Evolutionary conservation across 2,797 vertebrate species (phyloP).

Genomic region (Neoniphon sammara): DNA sequence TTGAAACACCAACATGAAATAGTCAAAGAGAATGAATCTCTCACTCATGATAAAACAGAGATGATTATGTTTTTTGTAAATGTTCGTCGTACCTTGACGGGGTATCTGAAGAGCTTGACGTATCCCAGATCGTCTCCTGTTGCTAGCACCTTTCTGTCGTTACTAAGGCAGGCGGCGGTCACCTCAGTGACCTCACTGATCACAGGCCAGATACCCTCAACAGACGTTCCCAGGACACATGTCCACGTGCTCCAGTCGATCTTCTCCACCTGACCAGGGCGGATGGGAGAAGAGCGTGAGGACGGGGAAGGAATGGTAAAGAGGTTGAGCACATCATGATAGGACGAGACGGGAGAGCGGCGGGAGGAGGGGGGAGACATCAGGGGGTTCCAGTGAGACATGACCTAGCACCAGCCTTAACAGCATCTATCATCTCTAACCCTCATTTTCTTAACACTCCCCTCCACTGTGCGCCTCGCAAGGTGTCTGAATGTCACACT

Average conservation of each 20-base stretch:
- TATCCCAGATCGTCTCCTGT: conserved; percentile 98
- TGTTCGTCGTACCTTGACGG: conserved; percentile 88
- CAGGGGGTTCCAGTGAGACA: conserved; percentile 13
- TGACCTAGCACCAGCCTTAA: conserved; percentile 14
- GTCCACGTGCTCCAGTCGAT: conserved; percentile 97
- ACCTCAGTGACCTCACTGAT: conserved; percentile 96
- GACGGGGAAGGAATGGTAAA: conserved; percentile 1
- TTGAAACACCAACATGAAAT: conserved; percentile 11
- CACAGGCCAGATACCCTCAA: conserved; percentile 96
- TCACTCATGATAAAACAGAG: not conserved
- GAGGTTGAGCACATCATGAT: conserved; percentile 15
- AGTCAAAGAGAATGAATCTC: not conserved
- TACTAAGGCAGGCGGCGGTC: conserved; percentile 92
- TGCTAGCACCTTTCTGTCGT: conserved; percentile 90
- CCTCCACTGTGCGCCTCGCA: conserved; percentile 13
- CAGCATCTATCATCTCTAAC: conserved; percentile 53
- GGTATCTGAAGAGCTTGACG: conserved; percentile 96
- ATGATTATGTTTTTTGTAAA: not conserved
- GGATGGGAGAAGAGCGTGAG: conserved; percentile 5
- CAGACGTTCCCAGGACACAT: conserved; percentile 92
- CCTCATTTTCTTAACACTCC: conserved; percentile 46
- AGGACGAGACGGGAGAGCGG: not conserved
- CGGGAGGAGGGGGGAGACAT: conserved; percentile 8
- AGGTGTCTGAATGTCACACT: conserved; percentile 61
- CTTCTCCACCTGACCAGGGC: conserved; percentile 90